Evolutionary conservation across 2,888 invertebrate genomes (phyloP).

Genomic region (Spialia ferax): DNA sequence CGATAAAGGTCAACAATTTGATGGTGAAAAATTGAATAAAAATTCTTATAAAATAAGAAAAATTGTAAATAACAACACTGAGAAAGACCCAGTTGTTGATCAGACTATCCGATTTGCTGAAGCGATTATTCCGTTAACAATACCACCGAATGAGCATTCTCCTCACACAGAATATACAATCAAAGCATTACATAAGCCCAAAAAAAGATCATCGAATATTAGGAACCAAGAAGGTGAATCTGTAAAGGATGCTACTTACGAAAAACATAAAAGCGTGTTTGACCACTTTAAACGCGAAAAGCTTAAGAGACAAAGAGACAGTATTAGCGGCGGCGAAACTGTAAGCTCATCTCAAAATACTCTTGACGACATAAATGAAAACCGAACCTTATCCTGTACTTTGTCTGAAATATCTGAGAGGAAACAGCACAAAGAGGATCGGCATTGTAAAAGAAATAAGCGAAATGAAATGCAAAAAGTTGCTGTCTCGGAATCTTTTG

Average conservation of each 20-base stretch:
- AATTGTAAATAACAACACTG: constrained; percentile 46
- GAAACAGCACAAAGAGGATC: constrained; percentile 55
- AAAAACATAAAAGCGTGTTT: constrained; percentile 55
- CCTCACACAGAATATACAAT: constrained; percentile 63
- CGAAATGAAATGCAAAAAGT: constrained; percentile 55
- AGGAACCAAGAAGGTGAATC: constrained; percentile 33
- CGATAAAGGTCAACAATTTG: constrained; percentile 61
- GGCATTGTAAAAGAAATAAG: constrained; percentile 47
- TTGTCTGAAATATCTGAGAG: constrained; percentile 69
- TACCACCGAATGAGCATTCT: constrained; percentile 61
- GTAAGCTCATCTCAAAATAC: constrained; percentile 65
- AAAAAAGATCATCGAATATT: constrained; percentile 48
- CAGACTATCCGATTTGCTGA: constrained; percentile 74
- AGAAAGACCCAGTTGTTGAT: constrained; percentile 62
- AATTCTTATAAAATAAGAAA: constrained; percentile 46
- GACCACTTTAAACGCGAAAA: constrained; percentile 58
- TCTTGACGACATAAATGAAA: constrained; percentile 69
- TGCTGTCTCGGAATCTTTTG: constrained; percentile 68
- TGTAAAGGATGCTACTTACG: constrained; percentile 47
- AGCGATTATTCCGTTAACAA: constrained; percentile 66
- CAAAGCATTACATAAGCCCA: constrained; percentile 62
- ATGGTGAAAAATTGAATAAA: constrained; percentile 48
- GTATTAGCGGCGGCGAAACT: constrained; percentile 58
- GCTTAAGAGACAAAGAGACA: constrained; percentile 52
- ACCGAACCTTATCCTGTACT: constrained; percentile 68